Base-by-base conservation (phyloP, 2,797 vertebrate genomes). In the Tokudaia tokunoshimensis region DNA sequence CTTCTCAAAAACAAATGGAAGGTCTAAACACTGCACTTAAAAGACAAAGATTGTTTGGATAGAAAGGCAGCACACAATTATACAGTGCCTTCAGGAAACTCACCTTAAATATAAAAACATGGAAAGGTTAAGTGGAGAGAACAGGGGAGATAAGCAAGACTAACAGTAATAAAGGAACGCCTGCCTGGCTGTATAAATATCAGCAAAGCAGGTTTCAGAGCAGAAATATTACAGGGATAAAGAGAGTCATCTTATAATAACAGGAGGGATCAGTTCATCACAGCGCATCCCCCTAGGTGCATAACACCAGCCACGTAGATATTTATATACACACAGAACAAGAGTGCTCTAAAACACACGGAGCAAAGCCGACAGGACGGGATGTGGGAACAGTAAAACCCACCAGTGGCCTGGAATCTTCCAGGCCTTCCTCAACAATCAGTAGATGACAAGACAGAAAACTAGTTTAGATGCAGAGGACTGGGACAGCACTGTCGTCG, bases 191-290 rank as follows among this genome's bases (percentile, higher is more conserved):
- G 6, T 75, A 41, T 92, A 91, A 83, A 92, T 61, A 84, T 61
- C 57, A 88, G 57, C 59, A 96, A n/a, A 94, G 88, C 74, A 50
- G 80, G 83, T 72, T 81, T 92, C 90, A 92, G 94, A 92, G 94
- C 95, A 95, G 76, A 83, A 86, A 22, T 92, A 75, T 82, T 92
- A 80, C 50, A 94, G 80, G 75, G 84, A 41, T 92, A 80, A 86
- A 88, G n/a, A 94, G 89, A 95, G 86, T 75, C 57, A 84, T 87
- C 82, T 93, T 26, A 93, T 10, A 81, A 92, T 57, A 85, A 81
- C 67, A 70, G 65, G 88, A 89, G 57, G 31, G 50, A 74, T 65
- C 63, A 70, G 0, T 76, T 92, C 86, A 78, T 81, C n/a, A 59
- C 67, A 37, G 57, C 61, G 55, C 10, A 31, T 37, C 44, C 70